Base-by-base conservation (phyloP, 1,140 invertebrate genomes). In the Heterodera schachtii region DNA sequence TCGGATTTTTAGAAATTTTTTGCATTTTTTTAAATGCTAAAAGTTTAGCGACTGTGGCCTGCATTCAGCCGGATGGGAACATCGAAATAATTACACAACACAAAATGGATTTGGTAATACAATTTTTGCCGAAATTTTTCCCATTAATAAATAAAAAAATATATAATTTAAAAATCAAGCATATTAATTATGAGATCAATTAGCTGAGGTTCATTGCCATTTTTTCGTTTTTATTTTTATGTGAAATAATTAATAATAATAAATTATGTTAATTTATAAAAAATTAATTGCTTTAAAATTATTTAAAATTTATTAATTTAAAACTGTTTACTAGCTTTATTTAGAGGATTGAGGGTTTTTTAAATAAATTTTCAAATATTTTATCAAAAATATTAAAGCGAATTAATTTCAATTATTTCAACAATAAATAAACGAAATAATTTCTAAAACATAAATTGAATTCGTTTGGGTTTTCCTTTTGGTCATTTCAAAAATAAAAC, bases 1-100 rank as follows among this genome's bases (percentile, higher is more conserved):
- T 88, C 44, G 3, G 87, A 60, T 67, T 64, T 64, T 77, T 83
- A 31, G 0, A 19, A 16, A 69, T 69, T 44, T 69, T 78, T 82
- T 1, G 52, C 0, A 19, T n/a, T 49, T 70, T 64, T 83, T 21
- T 21, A 60, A 82, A n/a, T 74, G 9, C 9, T 84, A 66, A 47
- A 6, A 60, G 81, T 64, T 70, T 73, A 90, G 87, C 16, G 89
- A 89, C 64, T n/a, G 83, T 89, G 57, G 87, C 79, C 1, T 52
- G 57, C 21, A 83, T 85, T 43, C 73, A 79, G 16, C 52, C 83
- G 64, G 82, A 89, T 16, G 89, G 89, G 41, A 90, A 90, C 57
- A 71, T 90, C 5, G 89, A 89, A 52, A 87, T 89, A 13, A 73
- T 89, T 6, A 84, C 87, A 16, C 81, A 64, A 69, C 77, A 88